A percentile compares a stretch with the other conserved stretches of the same genome.
These are phyloP conservation scores for Phalacrocorax brasilianus DNA, from an alignment of 2,113 vertebrate species.

Conservation along the genomic window DNA sequence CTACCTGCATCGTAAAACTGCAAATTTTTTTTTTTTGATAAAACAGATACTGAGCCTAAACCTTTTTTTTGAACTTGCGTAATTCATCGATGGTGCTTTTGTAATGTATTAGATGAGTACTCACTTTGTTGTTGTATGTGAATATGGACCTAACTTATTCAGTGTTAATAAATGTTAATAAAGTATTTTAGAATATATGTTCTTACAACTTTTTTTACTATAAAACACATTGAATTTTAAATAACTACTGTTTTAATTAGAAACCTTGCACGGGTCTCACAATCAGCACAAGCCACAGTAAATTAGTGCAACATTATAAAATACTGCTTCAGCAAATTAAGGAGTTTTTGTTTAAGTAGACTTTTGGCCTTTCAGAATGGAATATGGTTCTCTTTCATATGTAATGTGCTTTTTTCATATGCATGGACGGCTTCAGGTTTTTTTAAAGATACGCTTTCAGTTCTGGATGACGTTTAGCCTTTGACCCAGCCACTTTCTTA, in stretches of 20 bases:
- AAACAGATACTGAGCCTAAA: neutral
- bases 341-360: neutral
- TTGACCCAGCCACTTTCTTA: constrained; percentile 83
- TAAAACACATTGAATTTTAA: neutral
- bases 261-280: neutral
- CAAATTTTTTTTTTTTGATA: neutral
- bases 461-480: constrained; percentile 75
- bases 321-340: neutral
- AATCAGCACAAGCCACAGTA: neutral
- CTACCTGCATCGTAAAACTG: neutral
- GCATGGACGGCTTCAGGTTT: constrained; percentile 12
- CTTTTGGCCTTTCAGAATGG: neutral
- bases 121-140: neutral
- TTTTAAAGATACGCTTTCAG: constrained; percentile 66
- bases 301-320: neutral
- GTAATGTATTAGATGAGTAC: neutral
- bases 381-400: neutral
- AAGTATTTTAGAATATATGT: neutral
- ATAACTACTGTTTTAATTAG: neutral
- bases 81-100: accelerated
- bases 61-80: neutral
- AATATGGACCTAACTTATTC: neutral
- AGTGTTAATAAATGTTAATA: neutral
- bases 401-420: constrained; percentile 22
- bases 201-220: neutral